Base-by-base conservation (phyloP, 1,140 invertebrate genomes). In the Lysiphlebus fabarum region DNA sequence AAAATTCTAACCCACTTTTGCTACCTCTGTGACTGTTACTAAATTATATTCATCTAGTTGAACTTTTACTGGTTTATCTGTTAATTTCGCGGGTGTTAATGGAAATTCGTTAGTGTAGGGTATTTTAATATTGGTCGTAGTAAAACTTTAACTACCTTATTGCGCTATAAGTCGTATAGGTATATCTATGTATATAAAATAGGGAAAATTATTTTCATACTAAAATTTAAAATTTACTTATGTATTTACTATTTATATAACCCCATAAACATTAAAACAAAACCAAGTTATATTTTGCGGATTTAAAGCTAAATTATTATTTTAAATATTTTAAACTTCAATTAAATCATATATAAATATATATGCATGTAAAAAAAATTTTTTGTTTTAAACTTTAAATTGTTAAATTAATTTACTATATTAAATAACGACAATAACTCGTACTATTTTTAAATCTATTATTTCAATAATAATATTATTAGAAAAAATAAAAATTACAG, bases 121-220 rank as follows among this genome's bases (percentile, higher is more conserved):
- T 26, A 26, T 67, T 69, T 66, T 69, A 67, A 69, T 69, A 69
- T 67, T 57, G 56, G 49, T 59, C 47, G 55, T 51, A 58, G 17
- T 66, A 69, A 67, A 68, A 40, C 65, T 59, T 54, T 54, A 47
- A 60, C 12, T 49, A 14, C 17, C 42, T 50, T 62, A 62, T 58
- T 62, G 59, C 56, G 11, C 59, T 61, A 61, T 67, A 67, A 67
- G 63, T 67, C 61, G 47, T 58, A 12, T 11, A 36, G 38, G n/a
- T n/a, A n/a, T 42, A 40, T 34, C 17, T 47, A 51, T 34, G 42
- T 44, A 56, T 44, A 42, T 17, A 50, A 43, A 50, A 37, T 42
- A 33, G 17, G 44, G 12, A 40, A 60, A 42, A 61, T 57, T 56
- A 45, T 47, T 56, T 56, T 4, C 6, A 5, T 56, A 34, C 8